phyloP scores from a whole-genome alignment of 1,140 invertebrate genomes.

The Drosophila pectinifera region DNA sequence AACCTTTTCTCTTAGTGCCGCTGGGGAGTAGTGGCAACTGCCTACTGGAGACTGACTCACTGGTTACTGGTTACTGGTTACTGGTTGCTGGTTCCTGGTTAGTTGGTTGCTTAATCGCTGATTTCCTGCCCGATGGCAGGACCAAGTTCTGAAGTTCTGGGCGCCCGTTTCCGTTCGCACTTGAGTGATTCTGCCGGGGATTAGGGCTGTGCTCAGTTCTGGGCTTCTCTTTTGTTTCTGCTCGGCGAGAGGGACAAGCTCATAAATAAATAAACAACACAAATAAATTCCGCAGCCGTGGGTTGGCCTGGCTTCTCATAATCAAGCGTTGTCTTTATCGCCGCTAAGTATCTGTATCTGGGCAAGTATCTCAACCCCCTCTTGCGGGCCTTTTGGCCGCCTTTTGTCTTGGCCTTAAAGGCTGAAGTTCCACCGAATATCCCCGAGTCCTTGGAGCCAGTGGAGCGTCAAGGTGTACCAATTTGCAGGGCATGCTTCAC shows the following conservation, averaged over 20 bases:
- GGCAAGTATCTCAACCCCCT: slow-evolving; percentile 42
- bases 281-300: slow-evolving; percentile 75
- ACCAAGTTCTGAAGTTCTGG: slow-evolving; percentile 76
- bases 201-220: slow-evolving; percentile 15
- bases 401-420: slow-evolving; percentile 60
- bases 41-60: slow-evolving; percentile 27
- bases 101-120: slow-evolving; percentile 78
- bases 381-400: slow-evolving; percentile 49
- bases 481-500: slow-evolving; percentile 81
- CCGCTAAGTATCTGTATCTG: slow-evolving; percentile 73
- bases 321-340: slow-evolving; percentile 81
- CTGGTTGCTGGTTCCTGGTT: slow-evolving; percentile 51
- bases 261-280: slow-evolving; percentile 80
- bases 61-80: slow-evolving; percentile 8
- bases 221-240: slow-evolving; percentile 65
- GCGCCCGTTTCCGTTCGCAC: slow-evolving; percentile 73
- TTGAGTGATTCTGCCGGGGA: slow-evolving; percentile 72
- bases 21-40: slow-evolving; percentile 1
- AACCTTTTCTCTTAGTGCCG: background rate
- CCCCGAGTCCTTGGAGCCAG: slow-evolving; percentile 44
- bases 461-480: slow-evolving; percentile 83
- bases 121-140: slow-evolving; percentile 72
- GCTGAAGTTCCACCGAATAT: background rate
- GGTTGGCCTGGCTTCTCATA: slow-evolving; percentile 62
- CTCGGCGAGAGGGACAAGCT: slow-evolving; percentile 63